phyloP scores from a whole-genome alignment of 2,113 vertebrate genomes.

The Scalopus aquaticus region DNA sequence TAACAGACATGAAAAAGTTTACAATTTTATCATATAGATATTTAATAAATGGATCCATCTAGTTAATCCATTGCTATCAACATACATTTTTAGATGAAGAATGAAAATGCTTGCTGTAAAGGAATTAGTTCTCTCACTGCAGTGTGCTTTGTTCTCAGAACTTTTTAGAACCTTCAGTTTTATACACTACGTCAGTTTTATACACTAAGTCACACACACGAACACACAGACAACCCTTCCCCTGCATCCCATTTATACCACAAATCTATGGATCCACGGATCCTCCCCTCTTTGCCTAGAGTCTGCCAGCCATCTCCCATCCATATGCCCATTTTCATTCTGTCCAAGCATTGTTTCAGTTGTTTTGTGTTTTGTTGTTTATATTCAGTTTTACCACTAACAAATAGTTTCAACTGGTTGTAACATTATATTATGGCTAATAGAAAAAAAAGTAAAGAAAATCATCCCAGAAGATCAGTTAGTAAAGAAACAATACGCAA shows the following conservation, averaged over 20 bases:
- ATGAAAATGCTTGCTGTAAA: background rate
- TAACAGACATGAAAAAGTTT: background rate
- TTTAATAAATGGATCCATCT: background rate
- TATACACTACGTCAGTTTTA: background rate
- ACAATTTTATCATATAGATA: background rate
- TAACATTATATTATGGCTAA: conserved; percentile 27
- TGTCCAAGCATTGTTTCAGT: background rate
- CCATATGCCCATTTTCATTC: background rate
- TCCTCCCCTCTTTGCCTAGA: background rate
- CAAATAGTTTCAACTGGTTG: background rate
- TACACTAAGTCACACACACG: background rate
- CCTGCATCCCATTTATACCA: background rate
- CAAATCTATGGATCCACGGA: background rate
- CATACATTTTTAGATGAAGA: background rate
- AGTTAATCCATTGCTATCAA: background rate
- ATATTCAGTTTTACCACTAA: background rate
- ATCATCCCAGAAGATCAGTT: background rate
- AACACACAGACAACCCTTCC: background rate
- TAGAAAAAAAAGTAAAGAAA: background rate
- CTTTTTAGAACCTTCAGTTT: background rate
- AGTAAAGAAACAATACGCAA: background rate
- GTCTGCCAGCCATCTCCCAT: background rate
- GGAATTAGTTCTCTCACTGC: background rate
- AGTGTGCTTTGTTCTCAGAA: background rate
- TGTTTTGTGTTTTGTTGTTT: background rate